These are phyloP conservation scores for Rhinoderma darwinii DNA, from an alignment of 2,113 vertebrate species.

Conservation along the genomic window DNA sequence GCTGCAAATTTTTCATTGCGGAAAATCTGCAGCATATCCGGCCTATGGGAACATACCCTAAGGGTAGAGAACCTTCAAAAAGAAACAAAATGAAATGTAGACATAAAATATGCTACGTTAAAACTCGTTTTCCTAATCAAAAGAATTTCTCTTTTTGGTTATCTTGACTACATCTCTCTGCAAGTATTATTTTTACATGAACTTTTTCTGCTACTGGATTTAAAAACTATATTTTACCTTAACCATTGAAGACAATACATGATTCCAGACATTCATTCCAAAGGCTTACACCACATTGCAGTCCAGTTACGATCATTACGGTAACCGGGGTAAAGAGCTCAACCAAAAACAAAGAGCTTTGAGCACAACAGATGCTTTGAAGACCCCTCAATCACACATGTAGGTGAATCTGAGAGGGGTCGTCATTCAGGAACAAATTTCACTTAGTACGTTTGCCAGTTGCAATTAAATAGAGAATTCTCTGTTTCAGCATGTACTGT, in stretches of 20 bases:
- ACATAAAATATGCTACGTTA: too few species aligned
- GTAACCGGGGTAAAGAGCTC: neutral
- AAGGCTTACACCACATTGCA: neutral
- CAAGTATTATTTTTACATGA: too few species aligned
- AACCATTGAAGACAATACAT: neutral
- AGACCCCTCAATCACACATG: conserved; percentile 8
- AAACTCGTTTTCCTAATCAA: too few species aligned
- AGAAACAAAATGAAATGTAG: too few species aligned
- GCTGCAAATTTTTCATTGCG: too few species aligned
- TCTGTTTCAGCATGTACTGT: conserved; percentile 6
- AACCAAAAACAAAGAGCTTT: neutral
- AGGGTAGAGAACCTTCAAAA: too few species aligned
- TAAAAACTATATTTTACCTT: too few species aligned
- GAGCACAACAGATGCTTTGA: neutral
- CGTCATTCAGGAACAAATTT: neutral
- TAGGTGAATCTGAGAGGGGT: neutral
- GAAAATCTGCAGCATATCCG: too few species aligned
- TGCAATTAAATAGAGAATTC: conserved; percentile 46
- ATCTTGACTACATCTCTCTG: too few species aligned
- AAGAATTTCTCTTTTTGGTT: too few species aligned
- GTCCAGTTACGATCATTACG: neutral
- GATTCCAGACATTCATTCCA: neutral
- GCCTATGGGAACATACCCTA: too few species aligned
- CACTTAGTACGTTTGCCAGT: neutral
- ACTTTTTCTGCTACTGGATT: too few species aligned